Conservation (phyloP, 1,140 invertebrate species). For the Drosophila rhopaloa region DNA sequence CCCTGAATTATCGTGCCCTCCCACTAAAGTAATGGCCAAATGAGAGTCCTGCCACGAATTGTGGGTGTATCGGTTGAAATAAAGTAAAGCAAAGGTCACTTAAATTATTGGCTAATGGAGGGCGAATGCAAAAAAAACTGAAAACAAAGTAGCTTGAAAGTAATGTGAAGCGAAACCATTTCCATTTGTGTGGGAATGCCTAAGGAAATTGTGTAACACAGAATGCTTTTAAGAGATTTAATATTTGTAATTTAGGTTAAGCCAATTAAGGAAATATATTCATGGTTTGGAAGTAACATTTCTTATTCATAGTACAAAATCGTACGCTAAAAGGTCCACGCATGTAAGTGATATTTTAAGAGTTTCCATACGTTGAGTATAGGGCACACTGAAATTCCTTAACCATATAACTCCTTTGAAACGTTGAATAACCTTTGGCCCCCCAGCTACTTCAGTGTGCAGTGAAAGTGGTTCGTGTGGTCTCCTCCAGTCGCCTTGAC, state of each 20-base stretch:
- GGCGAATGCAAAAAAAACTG: conserved; percentile 1
- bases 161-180: not conserved
- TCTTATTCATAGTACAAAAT: too few species aligned
- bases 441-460: conserved; percentile 29
- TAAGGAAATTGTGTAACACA: not conserved
- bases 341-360: conserved; percentile 5
- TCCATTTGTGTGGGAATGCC: not conserved
- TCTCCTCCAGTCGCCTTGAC: conserved; percentile 37
- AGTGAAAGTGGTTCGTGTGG: conserved; percentile 32
- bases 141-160: not conserved
- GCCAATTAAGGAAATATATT: too few species aligned
- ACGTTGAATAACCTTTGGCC: conserved; percentile 13
- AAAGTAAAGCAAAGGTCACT: conserved; percentile 34
- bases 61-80: conserved; percentile 17
- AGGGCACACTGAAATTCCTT: conserved; percentile 6
- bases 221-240: too few species aligned
- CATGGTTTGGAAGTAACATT: too few species aligned
- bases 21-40: conserved; percentile 32
- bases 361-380: not conserved
- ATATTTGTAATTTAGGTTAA: too few species aligned
- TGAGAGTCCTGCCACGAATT: conserved; percentile 1
- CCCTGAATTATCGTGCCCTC: conserved; percentile 64
- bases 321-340: too few species aligned
- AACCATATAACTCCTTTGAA: conserved; percentile 36
- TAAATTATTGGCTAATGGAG: conserved; percentile 57